Conservation (phyloP, 2,113 vertebrate genomes). For the Odontophorus gujanensis region DNA sequence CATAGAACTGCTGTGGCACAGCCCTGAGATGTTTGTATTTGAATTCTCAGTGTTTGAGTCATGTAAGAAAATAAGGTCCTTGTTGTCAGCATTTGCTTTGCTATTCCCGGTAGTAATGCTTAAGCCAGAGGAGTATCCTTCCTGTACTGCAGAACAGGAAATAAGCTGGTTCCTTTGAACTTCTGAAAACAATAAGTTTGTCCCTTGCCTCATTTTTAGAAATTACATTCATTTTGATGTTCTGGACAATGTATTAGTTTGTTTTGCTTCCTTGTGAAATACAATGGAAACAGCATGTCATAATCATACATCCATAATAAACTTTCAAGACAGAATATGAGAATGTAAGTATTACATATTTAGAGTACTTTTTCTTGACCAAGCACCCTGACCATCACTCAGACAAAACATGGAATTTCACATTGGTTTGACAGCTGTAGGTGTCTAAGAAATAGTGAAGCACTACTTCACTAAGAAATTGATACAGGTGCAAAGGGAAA, state of each 20-base stretch:
- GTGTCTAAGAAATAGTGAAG: background rate
- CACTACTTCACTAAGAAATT: background rate
- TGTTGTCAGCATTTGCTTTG: conserved; percentile 41
- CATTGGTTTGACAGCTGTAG: background rate
- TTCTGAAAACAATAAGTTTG: conserved; percentile 58
- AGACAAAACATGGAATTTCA: background rate
- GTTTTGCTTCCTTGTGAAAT: conserved; percentile 61
- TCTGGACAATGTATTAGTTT: conserved; percentile 38
- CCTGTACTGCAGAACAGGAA: conserved; percentile 52
- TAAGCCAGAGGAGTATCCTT: conserved; percentile 59
- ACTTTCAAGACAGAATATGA: background rate
- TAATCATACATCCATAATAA: background rate
- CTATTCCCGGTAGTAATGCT: conserved; percentile 29
- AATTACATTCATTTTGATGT: conserved; percentile 29
- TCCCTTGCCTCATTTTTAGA: conserved; percentile 27
- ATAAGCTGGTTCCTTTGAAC: conserved; percentile 56
- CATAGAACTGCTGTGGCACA: background rate
- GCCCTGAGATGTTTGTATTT: conserved; percentile 6
- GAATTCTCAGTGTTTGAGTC: background rate
- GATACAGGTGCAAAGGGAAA: background rate
- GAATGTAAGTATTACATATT: background rate
- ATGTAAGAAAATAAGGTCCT: conserved; percentile 14
- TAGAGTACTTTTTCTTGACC: background rate
- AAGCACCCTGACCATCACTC: background rate
- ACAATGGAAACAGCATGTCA: conserved; percentile 27